phyloP scores from a whole-genome alignment of 1,140 invertebrate species.

The Phocides pigmalion region DNA sequence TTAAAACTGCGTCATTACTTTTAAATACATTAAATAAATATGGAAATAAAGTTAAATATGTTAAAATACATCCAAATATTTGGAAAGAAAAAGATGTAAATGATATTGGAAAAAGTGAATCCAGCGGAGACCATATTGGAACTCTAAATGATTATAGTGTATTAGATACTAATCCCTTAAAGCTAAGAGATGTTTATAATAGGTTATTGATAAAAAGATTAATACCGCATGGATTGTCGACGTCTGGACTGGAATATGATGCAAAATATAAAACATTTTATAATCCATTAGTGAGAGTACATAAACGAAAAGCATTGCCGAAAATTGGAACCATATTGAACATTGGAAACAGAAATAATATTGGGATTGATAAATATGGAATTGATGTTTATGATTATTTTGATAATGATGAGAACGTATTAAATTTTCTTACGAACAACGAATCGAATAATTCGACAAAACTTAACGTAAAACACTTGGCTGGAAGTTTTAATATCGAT shows the following conservation, averaged over 20 bases:
- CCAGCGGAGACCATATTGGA: neutral
- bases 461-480: neutral
- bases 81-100: neutral
- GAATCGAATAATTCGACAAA: neutral
- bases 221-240: constrained; percentile 39
- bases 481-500: neutral
- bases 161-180: neutral
- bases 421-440: neutral
- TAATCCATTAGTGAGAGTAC: constrained; percentile 43
- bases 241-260: constrained; percentile 40
- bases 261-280: constrained; percentile 42
- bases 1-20: neutral
- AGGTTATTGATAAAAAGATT: constrained; percentile 44
- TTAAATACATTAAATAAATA: constrained; percentile 16
- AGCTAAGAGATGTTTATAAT: constrained; percentile 14
- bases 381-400: constrained; percentile 24
- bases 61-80: constrained; percentile 4
- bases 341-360: neutral
- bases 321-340: constrained; percentile 22
- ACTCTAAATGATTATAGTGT: neutral
- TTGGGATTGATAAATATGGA: constrained; percentile 15
- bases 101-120: neutral
- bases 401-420: constrained; percentile 23
- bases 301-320: constrained; percentile 31
- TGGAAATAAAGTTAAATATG: constrained; percentile 6